A percentile compares a stretch with the other conserved stretches of the same genome.
Conservation (phyloP, 2,797 vertebrate species). For the Parauchenoglanis punctatus region DNA sequence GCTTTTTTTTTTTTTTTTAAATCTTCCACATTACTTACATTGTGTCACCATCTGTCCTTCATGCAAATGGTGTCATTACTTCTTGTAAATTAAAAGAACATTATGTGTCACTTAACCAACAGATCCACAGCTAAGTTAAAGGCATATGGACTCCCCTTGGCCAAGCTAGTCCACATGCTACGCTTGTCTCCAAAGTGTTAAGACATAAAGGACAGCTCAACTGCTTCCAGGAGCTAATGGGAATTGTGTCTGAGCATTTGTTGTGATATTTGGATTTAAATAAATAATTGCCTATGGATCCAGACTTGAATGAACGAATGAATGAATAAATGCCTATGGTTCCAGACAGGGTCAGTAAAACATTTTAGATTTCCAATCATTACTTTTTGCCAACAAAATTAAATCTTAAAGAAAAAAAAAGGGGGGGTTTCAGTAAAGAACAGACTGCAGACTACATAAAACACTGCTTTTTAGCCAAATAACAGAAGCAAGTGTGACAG, state of each 20-base stretch:
- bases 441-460: neutral
- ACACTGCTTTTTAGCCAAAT: neutral
- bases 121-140: conserved; percentile 1
- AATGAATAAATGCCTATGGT: no score
- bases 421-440: neutral
- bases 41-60: neutral
- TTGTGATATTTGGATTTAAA: no score
- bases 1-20: neutral
- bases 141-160: neutral
- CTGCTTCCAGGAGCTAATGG: conserved; percentile 3
- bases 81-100: conserved; percentile 11
- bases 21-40: conserved; percentile 11
- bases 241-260: neutral
- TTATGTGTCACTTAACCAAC: conserved; percentile 11
- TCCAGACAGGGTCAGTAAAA: neutral
- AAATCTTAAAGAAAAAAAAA: neutral
- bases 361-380: neutral
- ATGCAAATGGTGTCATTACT: conserved; percentile 22
- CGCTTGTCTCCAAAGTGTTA: neutral
- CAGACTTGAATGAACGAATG: no score
- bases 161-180: neutral
- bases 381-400: neutral
- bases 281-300: no score
- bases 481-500: neutral
- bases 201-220: neutral